These are phyloP conservation scores for Synergus gifuensis DNA, from an alignment of 2,888 invertebrate genomes.

Conservation along the genomic window DNA sequence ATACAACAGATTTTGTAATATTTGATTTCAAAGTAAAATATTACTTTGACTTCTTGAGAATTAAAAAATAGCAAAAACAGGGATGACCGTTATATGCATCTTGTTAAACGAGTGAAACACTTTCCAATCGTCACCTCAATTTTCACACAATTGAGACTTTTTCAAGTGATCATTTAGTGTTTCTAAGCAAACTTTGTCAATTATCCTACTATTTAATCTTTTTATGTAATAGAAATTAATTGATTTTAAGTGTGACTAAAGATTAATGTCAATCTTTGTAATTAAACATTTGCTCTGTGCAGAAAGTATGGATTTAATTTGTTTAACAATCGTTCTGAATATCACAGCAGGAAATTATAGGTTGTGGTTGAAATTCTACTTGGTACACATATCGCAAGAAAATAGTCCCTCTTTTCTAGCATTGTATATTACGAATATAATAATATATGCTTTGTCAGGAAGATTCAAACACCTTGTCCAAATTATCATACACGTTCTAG, in stretches of 20 bases:
- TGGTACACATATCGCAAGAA: background rate
- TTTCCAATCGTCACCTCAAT: constrained; percentile 56
- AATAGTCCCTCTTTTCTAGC: background rate
- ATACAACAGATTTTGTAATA: too few relatives aligned
- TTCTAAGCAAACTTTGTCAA: background rate
- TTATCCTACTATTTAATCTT: too few relatives aligned
- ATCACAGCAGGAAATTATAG: background rate
- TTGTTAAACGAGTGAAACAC: constrained; percentile 50
- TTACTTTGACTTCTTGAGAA: constrained; percentile 4
- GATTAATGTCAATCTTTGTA: too few relatives aligned
- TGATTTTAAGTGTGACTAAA: background rate
- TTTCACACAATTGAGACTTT: constrained; percentile 50
- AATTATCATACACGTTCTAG: background rate
- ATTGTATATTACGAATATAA: background rate
- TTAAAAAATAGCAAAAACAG: constrained; percentile 21
- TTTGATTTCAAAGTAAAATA: background rate
- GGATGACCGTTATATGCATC: constrained; percentile 54
- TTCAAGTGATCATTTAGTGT: constrained; percentile 45
- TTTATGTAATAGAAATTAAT: background rate
- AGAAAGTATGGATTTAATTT: background rate
- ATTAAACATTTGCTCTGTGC: background rate
- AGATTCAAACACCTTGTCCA: background rate
- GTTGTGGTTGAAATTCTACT: background rate
- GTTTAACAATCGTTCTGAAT: background rate
- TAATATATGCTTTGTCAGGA: background rate